Conservation (phyloP, 37 sponge, comb jelly and placozoan species). For the Beroe forskalii region DNA sequence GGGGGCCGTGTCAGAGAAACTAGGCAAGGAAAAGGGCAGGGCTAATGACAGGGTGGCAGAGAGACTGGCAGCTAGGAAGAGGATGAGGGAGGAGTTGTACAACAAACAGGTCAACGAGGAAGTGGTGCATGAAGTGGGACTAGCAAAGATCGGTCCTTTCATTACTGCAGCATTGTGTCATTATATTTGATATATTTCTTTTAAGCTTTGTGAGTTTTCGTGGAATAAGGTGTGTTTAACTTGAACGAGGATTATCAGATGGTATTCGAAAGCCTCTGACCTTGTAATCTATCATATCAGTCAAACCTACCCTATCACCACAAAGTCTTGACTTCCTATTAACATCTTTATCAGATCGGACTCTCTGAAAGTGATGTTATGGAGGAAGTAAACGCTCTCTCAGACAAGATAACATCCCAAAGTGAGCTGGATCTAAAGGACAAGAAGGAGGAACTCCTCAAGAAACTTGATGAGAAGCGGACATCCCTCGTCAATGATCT, state of each 20-base stretch:
- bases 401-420: neutral
- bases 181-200: too few relatives aligned
- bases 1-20: neutral
- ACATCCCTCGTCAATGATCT: neutral
- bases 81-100: neutral
- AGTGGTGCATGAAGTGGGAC: neutral
- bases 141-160: too few relatives aligned
- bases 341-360: too few relatives aligned
- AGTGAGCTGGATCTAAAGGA: neutral
- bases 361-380: conserved; percentile 1
- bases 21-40: neutral
- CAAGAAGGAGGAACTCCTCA: neutral
- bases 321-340: too few relatives aligned
- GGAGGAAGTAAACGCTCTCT: conserved; percentile 8
- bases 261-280: too few relatives aligned
- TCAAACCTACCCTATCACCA: too few relatives aligned
- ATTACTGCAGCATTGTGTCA: too few relatives aligned
- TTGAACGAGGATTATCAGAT: too few relatives aligned
- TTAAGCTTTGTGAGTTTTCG: too few relatives aligned
- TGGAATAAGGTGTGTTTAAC: too few relatives aligned
- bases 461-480: neutral
- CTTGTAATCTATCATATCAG: too few relatives aligned
- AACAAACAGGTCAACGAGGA: neutral
- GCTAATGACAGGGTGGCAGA: neutral
- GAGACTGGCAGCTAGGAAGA: conserved; percentile 41